Evolutionary conservation across 2,888 invertebrate genomes (phyloP).

Genomic region (Drosophila demipolita): DNA sequence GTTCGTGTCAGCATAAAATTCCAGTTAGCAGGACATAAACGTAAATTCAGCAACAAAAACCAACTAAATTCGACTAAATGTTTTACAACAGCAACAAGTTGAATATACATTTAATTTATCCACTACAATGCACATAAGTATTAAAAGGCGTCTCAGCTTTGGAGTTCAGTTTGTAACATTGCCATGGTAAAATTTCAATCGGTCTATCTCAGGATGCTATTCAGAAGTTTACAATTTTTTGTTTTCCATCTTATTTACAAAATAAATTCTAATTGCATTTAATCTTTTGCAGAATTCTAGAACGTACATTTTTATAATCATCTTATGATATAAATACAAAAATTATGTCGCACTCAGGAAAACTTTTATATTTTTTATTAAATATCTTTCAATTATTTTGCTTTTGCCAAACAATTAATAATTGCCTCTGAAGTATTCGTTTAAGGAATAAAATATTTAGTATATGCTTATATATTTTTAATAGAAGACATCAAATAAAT

Average conservation of each 20-base stretch:
- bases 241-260: not conserved
- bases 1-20: slow-evolving; percentile 56
- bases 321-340: not conserved
- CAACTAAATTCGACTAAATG: slow-evolving; percentile 23
- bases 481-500: not conserved
- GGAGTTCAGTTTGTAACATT: not conserved
- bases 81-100: slow-evolving; percentile 64
- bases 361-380: not conserved
- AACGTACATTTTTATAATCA: not conserved
- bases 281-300: not conserved
- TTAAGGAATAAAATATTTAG: not conserved
- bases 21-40: slow-evolving; percentile 44
- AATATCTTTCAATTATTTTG: not conserved
- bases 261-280: not conserved
- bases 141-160: not conserved
- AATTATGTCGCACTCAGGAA: not conserved
- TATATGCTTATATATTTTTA: not conserved
- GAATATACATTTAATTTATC: slow-evolving; percentile 53
- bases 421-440: not conserved
- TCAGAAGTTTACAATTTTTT: not conserved
- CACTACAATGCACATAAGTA: slow-evolving; percentile 3
- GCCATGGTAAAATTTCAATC: not conserved
- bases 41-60: slow-evolving; percentile 35
- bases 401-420: not conserved
- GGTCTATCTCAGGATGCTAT: not conserved